Evolutionary conservation across 2,113 vertebrate species (phyloP), one percentile per base, ranked within the genome.

Genomic region (Lasiurus cinereus): DNA sequence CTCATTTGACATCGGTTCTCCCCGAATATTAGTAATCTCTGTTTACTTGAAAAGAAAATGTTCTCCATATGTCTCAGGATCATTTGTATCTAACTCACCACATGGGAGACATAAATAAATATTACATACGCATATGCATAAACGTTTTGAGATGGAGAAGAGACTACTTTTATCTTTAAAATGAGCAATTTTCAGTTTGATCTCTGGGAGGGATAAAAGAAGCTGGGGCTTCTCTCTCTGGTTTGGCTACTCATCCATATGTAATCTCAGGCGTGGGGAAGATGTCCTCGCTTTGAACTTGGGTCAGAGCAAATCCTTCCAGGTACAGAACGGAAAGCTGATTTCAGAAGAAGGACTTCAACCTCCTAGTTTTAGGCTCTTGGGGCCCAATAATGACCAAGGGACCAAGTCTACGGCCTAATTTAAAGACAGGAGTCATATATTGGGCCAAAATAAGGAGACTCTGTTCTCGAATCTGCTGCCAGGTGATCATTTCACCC

Each of bases 1-100:
- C 8, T 95, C 62, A 39, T 67, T 90, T 94, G 56, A 72, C 43
- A 31, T 91, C 83, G 78, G 69, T 62, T 96, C 50, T 83, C 84
- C 39, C 90, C 79, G 54, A 93, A 90, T 92, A 88, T 88, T 96
- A 94, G 93, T 43, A 64, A 83, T 56, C 79, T 93, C 87, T 95
- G 67, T 92, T 97, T 88, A 91, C 88, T 95, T 94, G 92, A 94
- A 88, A 93, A 83, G 94, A 89, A 96, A 96, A 96, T 94, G 50
- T 84, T 62, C 14, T 95, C 92, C 90, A 94, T 83, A 95, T 95
- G 92, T 93, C 70, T 59, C 62, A 83, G 67, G 95, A 93, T 95
- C 83, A 93, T 88, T 92, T 96, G 54, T 86, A 43, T 64, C 92
- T 94, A 93, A 79, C 73, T 85, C 27, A 43, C 70, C 93, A 96